Percentiles rank a stretch among this genome's conserved stretches.
phyloP scores from a whole-genome alignment of 2,113 vertebrate genomes.

The Bothrops jararaca region DNA sequence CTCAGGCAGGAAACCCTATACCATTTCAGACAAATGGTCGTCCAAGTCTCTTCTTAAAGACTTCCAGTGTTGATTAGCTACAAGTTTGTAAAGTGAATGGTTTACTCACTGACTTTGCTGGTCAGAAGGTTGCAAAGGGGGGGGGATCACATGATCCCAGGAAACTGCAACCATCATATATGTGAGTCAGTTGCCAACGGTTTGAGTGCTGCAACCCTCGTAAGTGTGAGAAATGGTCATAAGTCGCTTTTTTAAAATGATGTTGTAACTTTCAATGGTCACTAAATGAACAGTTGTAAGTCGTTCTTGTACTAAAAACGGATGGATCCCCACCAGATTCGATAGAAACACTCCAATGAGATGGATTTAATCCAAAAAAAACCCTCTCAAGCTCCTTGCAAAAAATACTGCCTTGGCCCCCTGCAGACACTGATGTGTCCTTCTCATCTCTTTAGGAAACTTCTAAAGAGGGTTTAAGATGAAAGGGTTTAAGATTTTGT shows the following conservation, averaged over 20 bases:
- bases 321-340: not conserved
- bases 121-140: too few relatives aligned
- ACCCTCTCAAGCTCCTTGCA: not conserved
- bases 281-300: not conserved
- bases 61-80: too few relatives aligned
- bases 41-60: too few relatives aligned
- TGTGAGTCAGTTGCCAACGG: not conserved
- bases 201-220: not conserved
- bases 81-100: too few relatives aligned
- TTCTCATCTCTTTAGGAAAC: not conserved
- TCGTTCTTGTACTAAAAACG: not conserved
- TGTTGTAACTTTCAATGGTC: not conserved
- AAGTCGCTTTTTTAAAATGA: not conserved
- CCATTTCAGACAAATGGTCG: too few relatives aligned
- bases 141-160: too few relatives aligned
- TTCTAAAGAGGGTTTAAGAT: too few relatives aligned
- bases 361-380: not conserved
- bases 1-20: too few relatives aligned
- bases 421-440: not conserved
- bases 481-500: not conserved
- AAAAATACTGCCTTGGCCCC: not conserved
- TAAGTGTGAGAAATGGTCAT: not conserved
- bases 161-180: not conserved
- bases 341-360: not conserved
- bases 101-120: too few relatives aligned